Conservation (phyloP, 1,140 invertebrate species). For the Alviniconcha marisindica region DNA sequence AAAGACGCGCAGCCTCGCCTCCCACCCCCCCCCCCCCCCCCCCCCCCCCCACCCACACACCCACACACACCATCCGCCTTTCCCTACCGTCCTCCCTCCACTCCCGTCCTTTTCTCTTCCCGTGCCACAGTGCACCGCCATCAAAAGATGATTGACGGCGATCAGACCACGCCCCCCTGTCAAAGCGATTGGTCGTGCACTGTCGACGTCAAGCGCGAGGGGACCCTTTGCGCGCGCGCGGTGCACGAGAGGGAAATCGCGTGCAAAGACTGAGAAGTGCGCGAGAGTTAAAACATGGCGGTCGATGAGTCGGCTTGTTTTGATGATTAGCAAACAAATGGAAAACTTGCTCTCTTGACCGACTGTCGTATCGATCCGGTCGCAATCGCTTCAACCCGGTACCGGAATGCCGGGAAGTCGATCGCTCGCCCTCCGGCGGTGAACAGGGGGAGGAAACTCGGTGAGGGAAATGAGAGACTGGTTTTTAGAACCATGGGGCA, state of each 20-base stretch:
- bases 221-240: background rate
- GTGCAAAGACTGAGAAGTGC: background rate
- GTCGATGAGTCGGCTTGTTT: background rate
- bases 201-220: background rate
- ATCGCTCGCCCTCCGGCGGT: too few species aligned
- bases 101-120: too few species aligned
- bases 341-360: background rate
- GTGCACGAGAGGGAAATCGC: background rate
- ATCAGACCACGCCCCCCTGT: constrained; percentile 5
- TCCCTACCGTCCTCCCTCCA: too few species aligned
- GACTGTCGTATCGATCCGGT: background rate
- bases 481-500: too few species aligned
- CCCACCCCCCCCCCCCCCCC: background rate
- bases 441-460: too few species aligned
- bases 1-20: background rate
- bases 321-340: constrained; percentile 19
- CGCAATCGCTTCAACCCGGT: too few species aligned
- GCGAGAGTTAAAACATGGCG: constrained; percentile 16
- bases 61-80: background rate
- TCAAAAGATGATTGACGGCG: background rate
- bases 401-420: too few species aligned
- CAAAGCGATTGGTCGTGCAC: constrained; percentile 18
- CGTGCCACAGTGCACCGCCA: too few species aligned
- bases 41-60: background rate
- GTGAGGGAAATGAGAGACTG: too few species aligned